Base-by-base conservation (phyloP, 2,797 vertebrate genomes). In the Acrossocheilus wenchowensis region DNA sequence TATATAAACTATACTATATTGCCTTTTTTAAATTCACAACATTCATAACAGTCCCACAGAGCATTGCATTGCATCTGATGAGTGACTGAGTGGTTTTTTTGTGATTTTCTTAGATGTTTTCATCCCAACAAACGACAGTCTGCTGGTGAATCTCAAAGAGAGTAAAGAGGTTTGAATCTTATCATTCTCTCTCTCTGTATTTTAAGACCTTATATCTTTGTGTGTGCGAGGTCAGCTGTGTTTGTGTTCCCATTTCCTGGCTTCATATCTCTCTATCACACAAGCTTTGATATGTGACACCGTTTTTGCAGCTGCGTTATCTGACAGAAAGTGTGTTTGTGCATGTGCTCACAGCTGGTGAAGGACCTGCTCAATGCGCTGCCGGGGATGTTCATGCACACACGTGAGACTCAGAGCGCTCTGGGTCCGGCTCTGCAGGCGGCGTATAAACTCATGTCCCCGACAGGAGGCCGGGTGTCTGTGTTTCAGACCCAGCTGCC, bases 401-500 rank as follows among this genome's bases (percentile, higher is more conserved):
- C 96, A 72, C 96, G 94, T 89, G 98, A 99, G 94, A 99, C 97
- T 0, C 97, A 99, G 91, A 99, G 97, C 71, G 98, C 98, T 0
- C 91, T 99, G 72, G 98, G 98, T 69, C 97, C 98, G 2, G 98
- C 98, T 8, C 94, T 99, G 88, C 98, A 99, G 93, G 98, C 97
- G 2, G 97, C 98, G 2, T 97, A 95, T 93, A 99, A 98, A 91
- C 95, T 99, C 91, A 98, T 99, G 98, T 97, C 96, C 66, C 95
- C 98, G 85, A 99, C 97, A 0, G 98, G 98, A 23, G 98, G 98
- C 0, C 96, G 98, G 0, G 92, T 99, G 90, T 97, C 97, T 0
- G 97, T 99, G 73, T 99, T 99, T 93, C 98, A 99, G 91, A 98
- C 97, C 30, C 98, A 99, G 93, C 94, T 99, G 79, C 97, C 98